Base-by-base conservation (phyloP, 2,888 invertebrate species). In the Auanema sp. region DNA sequence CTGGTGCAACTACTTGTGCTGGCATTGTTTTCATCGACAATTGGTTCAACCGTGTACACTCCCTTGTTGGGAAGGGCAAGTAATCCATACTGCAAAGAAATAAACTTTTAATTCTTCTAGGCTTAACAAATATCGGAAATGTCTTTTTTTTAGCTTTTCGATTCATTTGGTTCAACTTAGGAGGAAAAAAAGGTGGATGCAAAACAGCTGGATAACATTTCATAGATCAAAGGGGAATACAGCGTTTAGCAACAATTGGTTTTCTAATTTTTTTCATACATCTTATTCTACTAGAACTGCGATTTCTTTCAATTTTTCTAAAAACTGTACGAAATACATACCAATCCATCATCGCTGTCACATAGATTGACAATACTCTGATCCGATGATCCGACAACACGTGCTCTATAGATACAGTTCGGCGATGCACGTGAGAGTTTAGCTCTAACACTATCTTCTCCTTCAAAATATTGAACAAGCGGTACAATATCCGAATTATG, bases 361-460 rank as follows among this genome's bases (percentile, higher is more conserved):
- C 80, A 80, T 42, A 81, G 60, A 63, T 80, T 80, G 65, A 81
- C 79, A 64, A 80, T 78, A 47, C 73, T 71, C 43, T 69, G 66
- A 53, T 80, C 75, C 14, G 60, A 53, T 23, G 66, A 64, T 25
- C 72, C 76, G 42, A 62, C 65, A 50, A 81, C 77, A 21, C 64
- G 70, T 2, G 80, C 80, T 21, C 64, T 54, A 60, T 81, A 80
- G 60, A 80, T 64, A 58, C 79, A 80, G 56, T 74, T 69, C 6
- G 76, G 66, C 10, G 78, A 73, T 5, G 69, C 59, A 66, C 64
- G 59, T 1, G 72, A 65, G 41, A 71, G 65, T 47, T 74, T 51
- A 18, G 75, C 77, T 23, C 60, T 50, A n/a, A 77, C 76, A 47
- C 63, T 57, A 53, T 72, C 66, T 49, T 77, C 76, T 25, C 70